These are phyloP conservation scores for Protosalanx chinensis DNA, from an alignment of 2,797 vertebrate genomes.

Conservation along the genomic window DNA sequence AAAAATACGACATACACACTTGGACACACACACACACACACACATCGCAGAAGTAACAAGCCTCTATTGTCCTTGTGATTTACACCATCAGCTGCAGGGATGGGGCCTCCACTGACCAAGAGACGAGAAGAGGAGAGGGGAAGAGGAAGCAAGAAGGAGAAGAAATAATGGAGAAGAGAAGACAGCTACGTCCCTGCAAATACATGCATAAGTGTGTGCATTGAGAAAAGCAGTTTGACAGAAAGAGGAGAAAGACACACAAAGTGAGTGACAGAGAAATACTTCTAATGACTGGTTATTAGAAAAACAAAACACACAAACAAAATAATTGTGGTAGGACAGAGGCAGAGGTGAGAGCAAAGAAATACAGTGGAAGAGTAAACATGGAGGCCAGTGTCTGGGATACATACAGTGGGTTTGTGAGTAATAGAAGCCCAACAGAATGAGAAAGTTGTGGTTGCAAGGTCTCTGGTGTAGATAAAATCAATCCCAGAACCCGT, in stretches of 20 bases:
- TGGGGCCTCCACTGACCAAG: not conserved
- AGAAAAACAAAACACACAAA: no score
- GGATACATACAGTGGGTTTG: no score
- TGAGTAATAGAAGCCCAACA: no score
- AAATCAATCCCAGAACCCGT: no score
- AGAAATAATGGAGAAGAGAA: not conserved
- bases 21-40: slow-evolving; percentile 3
- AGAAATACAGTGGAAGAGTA: no score
- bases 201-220: not conserved
- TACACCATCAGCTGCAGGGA: slow-evolving; percentile 1
- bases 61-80: slow-evolving; percentile 9
- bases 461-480: no score
- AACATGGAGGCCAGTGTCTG: no score
- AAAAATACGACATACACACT: slow-evolving; percentile 3
- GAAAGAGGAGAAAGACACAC: not conserved
- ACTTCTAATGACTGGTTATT: no score
- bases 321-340: no score
- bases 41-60: not conserved
- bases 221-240: not conserved
- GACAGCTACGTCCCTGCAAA: not conserved
- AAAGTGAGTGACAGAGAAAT: no score
- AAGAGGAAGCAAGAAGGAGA: not conserved
- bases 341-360: not conserved
- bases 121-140: not conserved
- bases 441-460: no score